Conservation (phyloP, 2,113 vertebrate genomes). For the Genyomyrus donnyi region DNA sequence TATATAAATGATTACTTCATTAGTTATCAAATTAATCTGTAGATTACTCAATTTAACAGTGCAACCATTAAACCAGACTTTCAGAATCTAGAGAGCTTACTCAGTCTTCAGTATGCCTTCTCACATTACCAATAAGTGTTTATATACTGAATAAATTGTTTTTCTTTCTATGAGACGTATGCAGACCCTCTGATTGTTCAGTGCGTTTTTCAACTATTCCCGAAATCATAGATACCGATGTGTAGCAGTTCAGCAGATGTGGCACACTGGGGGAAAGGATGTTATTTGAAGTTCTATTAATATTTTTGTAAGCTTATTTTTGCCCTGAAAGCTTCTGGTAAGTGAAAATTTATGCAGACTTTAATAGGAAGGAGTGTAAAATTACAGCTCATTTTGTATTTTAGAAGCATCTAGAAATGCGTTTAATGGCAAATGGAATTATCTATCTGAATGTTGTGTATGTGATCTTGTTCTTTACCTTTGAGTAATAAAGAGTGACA, state of each 20-base stretch:
- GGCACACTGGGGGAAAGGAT: background rate
- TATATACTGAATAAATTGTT: background rate
- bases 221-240: background rate
- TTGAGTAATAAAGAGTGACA: background rate
- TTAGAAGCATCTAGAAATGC: background rate
- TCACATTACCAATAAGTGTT: background rate
- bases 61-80: background rate
- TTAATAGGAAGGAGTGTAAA: background rate
- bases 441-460: background rate
- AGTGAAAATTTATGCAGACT: background rate
- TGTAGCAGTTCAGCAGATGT: background rate
- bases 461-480: background rate
- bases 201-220: background rate
- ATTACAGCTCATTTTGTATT: background rate
- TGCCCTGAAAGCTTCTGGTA: background rate
- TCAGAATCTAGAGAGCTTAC: background rate
- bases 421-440: background rate
- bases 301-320: background rate
- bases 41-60: background rate
- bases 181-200: background rate
- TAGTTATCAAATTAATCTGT: background rate
- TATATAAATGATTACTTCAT: background rate
- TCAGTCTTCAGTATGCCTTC: background rate
- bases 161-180: background rate
- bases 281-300: background rate